phyloP scores from a whole-genome alignment of 1,140 invertebrate species.

The Cherax quadricarinatus region DNA sequence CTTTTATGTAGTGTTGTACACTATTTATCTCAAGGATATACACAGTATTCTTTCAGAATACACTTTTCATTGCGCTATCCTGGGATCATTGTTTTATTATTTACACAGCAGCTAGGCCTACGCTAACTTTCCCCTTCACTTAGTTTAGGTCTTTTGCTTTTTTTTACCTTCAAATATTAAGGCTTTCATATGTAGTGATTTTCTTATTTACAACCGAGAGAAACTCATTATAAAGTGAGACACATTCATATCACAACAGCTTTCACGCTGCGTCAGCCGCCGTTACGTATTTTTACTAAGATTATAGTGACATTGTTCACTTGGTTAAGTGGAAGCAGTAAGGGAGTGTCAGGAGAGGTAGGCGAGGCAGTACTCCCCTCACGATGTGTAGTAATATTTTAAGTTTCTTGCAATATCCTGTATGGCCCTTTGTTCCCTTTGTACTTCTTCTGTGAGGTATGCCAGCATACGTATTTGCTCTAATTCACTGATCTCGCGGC shows the following conservation, averaged over 20 bases:
- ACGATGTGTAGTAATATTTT: neutral
- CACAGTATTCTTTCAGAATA: too few relatives aligned
- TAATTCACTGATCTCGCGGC: too few relatives aligned
- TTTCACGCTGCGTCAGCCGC: neutral
- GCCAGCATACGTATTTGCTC: too few relatives aligned
- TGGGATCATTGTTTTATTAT: too few relatives aligned
- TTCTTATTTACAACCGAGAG: neutral
- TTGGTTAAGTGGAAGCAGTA: neutral
- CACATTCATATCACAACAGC: neutral
- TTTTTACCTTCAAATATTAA: neutral
- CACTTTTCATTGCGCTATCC: too few relatives aligned
- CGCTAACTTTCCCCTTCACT: too few relatives aligned
- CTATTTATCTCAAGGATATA: too few relatives aligned
- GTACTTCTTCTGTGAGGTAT: too few relatives aligned
- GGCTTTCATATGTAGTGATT: neutral
- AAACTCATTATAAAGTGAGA: neutral
- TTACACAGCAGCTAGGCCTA: too few relatives aligned
- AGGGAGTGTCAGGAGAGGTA: neutral
- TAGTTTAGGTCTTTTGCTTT: slow-evolving; percentile 9
- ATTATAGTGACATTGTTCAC: neutral
- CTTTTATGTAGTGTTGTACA: too few relatives aligned
- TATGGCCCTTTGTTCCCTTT: too few relatives aligned
- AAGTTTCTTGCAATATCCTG: too few relatives aligned
- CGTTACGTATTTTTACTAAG: neutral
- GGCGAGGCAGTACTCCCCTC: neutral